A percentile compares a stretch with the other conserved stretches of the same genome.
phyloP scores from a whole-genome alignment of 2,797 vertebrate genomes.

The Crax fasciolata region DNA sequence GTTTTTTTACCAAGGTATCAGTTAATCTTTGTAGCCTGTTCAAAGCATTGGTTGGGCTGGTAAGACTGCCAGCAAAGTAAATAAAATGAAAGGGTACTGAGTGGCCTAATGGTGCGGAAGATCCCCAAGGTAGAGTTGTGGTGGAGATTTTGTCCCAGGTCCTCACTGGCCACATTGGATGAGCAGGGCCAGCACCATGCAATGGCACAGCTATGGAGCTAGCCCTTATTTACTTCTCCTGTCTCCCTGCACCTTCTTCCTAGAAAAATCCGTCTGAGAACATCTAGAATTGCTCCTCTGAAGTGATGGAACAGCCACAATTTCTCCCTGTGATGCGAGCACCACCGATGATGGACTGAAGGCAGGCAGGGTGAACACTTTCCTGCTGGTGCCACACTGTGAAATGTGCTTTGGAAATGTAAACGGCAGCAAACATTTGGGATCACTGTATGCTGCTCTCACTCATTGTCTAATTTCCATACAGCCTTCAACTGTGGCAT shows the following conservation, averaged over 20 bases:
- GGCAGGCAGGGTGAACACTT: not conserved
- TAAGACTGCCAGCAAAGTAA: not conserved
- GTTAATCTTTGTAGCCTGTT: not conserved
- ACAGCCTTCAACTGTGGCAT: not conserved
- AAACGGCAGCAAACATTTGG: not conserved
- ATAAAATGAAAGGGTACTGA: not conserved
- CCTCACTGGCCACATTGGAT: not conserved
- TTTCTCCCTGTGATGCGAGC: not conserved
- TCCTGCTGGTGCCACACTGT: fast-evolving
- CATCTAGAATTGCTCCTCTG: not conserved
- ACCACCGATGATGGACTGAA: not conserved
- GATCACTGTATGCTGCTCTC: not conserved
- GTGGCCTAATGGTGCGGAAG: not conserved
- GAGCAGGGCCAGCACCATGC: not conserved
- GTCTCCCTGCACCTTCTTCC: not conserved
- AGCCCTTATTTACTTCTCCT: not conserved
- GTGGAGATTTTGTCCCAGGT: not conserved
- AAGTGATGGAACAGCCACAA: not conserved
- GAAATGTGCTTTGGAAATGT: not conserved
- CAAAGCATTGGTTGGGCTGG: not conserved
- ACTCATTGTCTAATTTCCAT: not conserved
- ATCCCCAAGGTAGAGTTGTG: not conserved
- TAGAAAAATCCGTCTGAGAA: not conserved
- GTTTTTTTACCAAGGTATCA: not conserved
- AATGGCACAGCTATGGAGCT: not conserved